Evolutionary conservation across 2,113 vertebrate genomes (phyloP).

Genomic region (Brachyistius frenatus): DNA sequence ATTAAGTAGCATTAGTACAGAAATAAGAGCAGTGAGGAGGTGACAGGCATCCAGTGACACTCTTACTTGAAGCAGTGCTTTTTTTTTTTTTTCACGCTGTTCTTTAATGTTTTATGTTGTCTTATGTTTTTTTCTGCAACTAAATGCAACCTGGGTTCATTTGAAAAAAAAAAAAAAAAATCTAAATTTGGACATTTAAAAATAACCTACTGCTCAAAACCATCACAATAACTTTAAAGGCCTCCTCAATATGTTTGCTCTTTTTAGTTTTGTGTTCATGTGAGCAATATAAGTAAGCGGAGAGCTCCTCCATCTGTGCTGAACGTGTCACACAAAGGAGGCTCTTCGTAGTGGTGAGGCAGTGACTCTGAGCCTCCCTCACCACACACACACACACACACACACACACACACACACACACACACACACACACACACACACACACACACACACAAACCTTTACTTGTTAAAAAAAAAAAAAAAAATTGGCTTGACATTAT

Average conservation of each 20-base stretch:
- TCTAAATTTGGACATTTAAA: constrained; percentile 44
- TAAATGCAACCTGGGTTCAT: background rate
- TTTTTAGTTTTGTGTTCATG: background rate
- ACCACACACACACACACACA: constrained; percentile 13
- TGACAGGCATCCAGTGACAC: constrained; percentile 27
- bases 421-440: background rate
- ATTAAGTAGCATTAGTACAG: constrained; percentile 15
- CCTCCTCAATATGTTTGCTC: background rate
- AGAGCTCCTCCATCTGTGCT: constrained; percentile 7
- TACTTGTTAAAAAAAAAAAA: constrained; percentile 10
- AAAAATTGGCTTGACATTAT: background rate
- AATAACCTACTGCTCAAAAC: constrained; percentile 20
- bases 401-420: no score
- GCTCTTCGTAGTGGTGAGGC: constrained; percentile 42
- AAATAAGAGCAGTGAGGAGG: constrained; percentile 14
- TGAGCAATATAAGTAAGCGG: background rate
- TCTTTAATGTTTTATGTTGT: constrained; percentile 36
- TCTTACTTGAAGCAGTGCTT: background rate
- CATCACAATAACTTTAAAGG: background rate
- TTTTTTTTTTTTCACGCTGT: constrained; percentile 20
- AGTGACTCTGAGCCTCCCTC: constrained; percentile 31
- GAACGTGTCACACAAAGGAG: constrained; percentile 37
- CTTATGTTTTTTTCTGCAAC: background rate
- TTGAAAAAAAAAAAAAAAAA: background rate
- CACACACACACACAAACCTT: constrained; percentile 9